Evolutionary conservation across 2,113 vertebrate species (phyloP), one percentile per base, ranked within the genome.

Genomic region (Odontesthes bonariensis): DNA sequence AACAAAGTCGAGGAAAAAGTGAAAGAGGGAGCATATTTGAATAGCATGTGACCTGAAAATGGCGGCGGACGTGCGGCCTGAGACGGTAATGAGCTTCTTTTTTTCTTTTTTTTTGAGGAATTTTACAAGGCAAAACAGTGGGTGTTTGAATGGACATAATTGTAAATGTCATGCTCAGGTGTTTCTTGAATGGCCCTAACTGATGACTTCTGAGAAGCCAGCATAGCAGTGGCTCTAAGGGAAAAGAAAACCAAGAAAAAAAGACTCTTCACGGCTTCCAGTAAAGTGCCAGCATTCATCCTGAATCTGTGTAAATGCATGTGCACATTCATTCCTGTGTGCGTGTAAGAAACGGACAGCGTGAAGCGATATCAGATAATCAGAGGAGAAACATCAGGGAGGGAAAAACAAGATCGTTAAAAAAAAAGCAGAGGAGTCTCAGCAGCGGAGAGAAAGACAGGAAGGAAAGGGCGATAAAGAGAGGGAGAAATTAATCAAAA

Each of bases 131-230:
- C 23, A 33, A 69, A 69, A 42, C 7, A 60, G 71, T n/a, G 5
- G 44, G 55, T 27, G 14, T 23, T 44, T 61, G 56, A 68, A 38
- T 16, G 38, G 83, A 90, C 75, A 69, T 46, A 81, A 42, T n/a
- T 20, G 8, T n/a, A 86, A 61, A 52, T 19, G 71, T 73, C 67
- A 70, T 6, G 44, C 53, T 76, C 59, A 52, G 20, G 32, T 82
- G 62, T 77, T 76, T 81, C 71, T 69, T 55, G 57, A 65, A 72
- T 54, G 59, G 66, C 61, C 44, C 69, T 72, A 79, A 72, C 38
- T 80, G 75, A 84, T 75, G 16, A 77, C 40, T 71, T 79, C 66
- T 51, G 19, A 84, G 61, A 79, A 69, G 17, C 47, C 44, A 57
- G 47, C 38, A 44, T 16, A 64, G 52, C 69, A 62, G 49, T 10